Evolutionary conservation across 2,888 invertebrate genomes (phyloP), one percentile per base, ranked within the genome.

Genomic region (Chrysotoxum bicinctum): DNA sequence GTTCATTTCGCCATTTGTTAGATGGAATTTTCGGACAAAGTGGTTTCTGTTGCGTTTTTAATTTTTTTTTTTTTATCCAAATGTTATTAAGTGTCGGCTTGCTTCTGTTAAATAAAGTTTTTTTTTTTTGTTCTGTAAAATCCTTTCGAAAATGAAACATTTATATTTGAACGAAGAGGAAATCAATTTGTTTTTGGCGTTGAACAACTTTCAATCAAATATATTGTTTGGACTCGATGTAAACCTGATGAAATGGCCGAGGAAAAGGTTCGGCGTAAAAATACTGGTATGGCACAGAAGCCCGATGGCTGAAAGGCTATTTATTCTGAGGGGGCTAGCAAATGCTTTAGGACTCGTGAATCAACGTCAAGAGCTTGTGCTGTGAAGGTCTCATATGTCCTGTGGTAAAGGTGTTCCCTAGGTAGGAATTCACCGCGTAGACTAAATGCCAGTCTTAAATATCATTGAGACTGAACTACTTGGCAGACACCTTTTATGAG

Each of bases 1-100:
- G 50, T 37, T 50, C 9, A 50, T 50, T 35, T 48, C 9, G 1
- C 64, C 19, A 26, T 64, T 64, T 45, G 64, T 40, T 45, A 14
- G 64, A 37, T 35, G 23, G 35, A 66, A 48, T 66, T 66, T 66
- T 66, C 21, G 48, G 50, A 66, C 66, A 50, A 66, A 66, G 66
- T 66, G 66, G 64, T 48, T 66, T 45, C 8, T 21, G 64, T 66
- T 48, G 48, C 64, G 30, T 66, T 66, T 66, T 50, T 26, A 60
- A 8, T 40, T 43, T 26, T 26, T 6, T 10, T 9, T 19, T 19
- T 45, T 9, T 45, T 45, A 4, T 4, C 3, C 7, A 16, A 45
- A 30, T 30, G 30, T 64, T 30, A 62, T 62, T 62, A 26, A 12
- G 8, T 16, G 19, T 45, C 26, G 30, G 14, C 32, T 64, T 32